These are phyloP conservation scores for Drosophila sechellia DNA, from an alignment of 1,140 invertebrate genomes.

Conservation along the genomic window DNA sequence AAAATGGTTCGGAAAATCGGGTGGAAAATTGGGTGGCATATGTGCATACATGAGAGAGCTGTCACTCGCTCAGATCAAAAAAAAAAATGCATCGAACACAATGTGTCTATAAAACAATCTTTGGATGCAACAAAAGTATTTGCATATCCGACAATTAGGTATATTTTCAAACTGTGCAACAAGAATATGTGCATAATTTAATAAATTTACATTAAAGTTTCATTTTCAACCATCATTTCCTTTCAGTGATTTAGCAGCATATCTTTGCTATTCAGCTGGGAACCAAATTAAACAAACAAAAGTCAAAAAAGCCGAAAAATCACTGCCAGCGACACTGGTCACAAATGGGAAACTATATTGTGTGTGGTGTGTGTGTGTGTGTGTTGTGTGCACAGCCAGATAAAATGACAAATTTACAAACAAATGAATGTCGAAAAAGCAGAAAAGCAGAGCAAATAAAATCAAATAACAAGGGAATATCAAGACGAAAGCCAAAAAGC, in stretches of 20 bases:
- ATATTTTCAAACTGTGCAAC: too few species aligned
- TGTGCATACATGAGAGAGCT: constrained; percentile 1
- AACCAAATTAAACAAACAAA: constrained; percentile 40
- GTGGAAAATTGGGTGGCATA: not conserved
- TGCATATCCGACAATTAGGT: not conserved
- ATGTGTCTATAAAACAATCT: too few species aligned
- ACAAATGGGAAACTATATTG: constrained; percentile 27
- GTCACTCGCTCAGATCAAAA: constrained; percentile 1
- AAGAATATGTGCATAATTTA: too few species aligned
- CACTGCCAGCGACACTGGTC: constrained; percentile 15
- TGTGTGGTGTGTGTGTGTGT: not conserved
- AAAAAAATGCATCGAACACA: not conserved
- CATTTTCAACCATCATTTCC: too few species aligned
- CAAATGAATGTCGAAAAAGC: constrained; percentile 16
- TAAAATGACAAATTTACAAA: constrained; percentile 24
- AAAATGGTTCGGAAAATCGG: not conserved
- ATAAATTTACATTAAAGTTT: too few species aligned
- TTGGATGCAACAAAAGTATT: not conserved
- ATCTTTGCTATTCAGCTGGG: not conserved
- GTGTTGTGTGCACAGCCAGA: not conserved
- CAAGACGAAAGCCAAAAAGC: not conserved
- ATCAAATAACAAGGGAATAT: constrained; percentile 6
- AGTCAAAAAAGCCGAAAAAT: constrained; percentile 36
- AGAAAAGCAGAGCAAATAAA: constrained; percentile 15
- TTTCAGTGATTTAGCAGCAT: too few species aligned